These are phyloP conservation scores for Colinus virginianus DNA, from an alignment of 2,113 vertebrate species.

Conservation along the genomic window DNA sequence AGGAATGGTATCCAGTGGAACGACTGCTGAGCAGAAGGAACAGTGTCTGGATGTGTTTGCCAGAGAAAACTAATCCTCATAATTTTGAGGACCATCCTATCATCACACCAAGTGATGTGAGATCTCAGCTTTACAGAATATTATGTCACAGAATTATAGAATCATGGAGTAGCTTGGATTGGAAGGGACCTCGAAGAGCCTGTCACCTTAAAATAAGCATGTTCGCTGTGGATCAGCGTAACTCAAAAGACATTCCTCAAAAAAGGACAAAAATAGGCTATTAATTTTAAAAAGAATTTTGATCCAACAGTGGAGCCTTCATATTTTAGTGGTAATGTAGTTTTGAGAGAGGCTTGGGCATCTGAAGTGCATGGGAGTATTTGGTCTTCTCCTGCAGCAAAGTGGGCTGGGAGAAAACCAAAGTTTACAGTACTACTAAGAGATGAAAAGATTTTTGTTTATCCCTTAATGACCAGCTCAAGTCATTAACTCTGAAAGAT, in stretches of 20 bases:
- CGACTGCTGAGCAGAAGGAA: conserved; percentile 30
- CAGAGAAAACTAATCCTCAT: background rate
- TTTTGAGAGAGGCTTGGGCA: conserved; percentile 59
- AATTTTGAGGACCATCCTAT: background rate
- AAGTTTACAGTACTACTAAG: conserved; percentile 42
- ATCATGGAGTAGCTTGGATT: too few species aligned
- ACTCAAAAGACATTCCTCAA: background rate
- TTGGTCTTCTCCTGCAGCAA: conserved; percentile 20
- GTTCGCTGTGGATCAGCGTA: background rate
- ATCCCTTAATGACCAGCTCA: conserved; percentile 57
- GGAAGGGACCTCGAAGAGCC: too few species aligned
- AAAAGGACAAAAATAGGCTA: background rate
- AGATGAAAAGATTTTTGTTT: conserved; percentile 65
- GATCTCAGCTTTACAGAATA: background rate
- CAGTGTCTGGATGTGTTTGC: background rate
- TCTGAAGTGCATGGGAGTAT: conserved; percentile 18
- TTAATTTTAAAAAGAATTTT: background rate
- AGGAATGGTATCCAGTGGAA: background rate
- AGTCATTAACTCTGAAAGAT: conserved; percentile 61
- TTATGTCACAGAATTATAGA: background rate
- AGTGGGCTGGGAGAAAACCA: conserved; percentile 24
- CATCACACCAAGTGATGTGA: background rate
- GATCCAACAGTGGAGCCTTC: background rate
- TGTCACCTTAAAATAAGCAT: background rate
- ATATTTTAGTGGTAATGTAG: conserved; percentile 15